Evolutionary conservation across 2,888 invertebrate genomes (phyloP).

Genomic region (Machimus rusticus): DNA sequence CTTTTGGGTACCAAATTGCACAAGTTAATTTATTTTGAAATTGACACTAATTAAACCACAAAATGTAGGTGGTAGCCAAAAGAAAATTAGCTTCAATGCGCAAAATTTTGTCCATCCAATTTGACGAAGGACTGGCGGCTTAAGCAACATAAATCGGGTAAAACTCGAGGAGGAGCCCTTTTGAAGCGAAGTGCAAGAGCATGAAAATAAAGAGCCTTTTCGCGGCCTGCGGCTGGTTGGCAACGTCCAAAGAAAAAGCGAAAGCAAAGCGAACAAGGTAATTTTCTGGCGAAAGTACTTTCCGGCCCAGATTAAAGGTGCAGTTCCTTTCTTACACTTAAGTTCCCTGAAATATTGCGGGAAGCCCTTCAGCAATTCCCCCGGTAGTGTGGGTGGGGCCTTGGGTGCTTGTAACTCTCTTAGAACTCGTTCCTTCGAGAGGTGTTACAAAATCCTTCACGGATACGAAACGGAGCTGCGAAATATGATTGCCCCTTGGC

Average conservation of each 20-base stretch:
- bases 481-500: background rate
- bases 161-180: background rate
- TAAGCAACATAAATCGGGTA: background rate
- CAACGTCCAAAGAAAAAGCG: background rate
- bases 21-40: background rate
- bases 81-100: background rate
- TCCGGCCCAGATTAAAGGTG: background rate
- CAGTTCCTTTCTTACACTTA: slow-evolving; percentile 11
- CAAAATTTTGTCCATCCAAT: background rate
- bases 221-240: background rate
- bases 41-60: slow-evolving; percentile 23
- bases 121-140: background rate
- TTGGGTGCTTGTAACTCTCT: background rate
- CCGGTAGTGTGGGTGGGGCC: background rate
- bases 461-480: background rate
- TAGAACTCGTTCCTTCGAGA: background rate
- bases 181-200: slow-evolving; percentile 11
- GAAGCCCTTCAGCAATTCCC: background rate
- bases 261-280: slow-evolving; percentile 11
- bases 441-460: background rate
- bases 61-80: background rate
- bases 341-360: slow-evolving; percentile 3
- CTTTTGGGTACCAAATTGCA: background rate
- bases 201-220: slow-evolving; percentile 3
- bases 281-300: background rate